Evolutionary conservation across 2,113 vertebrate genomes (phyloP).

Genomic region (Bubo blakistoni): DNA sequence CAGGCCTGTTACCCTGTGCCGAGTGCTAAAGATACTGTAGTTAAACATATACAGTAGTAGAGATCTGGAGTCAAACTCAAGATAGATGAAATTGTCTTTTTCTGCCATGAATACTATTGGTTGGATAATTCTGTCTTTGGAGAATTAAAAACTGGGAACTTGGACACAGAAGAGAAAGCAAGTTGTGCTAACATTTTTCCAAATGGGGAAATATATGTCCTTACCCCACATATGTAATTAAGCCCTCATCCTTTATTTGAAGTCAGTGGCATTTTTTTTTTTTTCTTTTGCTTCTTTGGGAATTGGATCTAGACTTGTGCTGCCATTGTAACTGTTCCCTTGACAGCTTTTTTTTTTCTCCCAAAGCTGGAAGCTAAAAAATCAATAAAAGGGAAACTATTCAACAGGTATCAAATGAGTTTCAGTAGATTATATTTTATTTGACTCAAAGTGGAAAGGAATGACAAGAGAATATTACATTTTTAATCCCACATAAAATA

Average conservation of each 20-base stretch:
- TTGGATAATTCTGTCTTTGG: not conserved
- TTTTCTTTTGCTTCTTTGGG: not conserved
- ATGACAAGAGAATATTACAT: constrained; percentile 33
- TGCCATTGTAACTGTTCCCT: not conserved
- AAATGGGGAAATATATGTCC: not conserved
- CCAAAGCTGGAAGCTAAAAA: not conserved
- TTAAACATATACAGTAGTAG: constrained; percentile 16
- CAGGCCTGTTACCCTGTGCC: not conserved
- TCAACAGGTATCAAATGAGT: constrained; percentile 29
- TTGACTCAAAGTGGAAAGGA: constrained; percentile 36
- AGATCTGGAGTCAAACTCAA: not conserved
- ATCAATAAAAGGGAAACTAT: constrained; percentile 32
- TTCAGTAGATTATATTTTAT: constrained; percentile 44
- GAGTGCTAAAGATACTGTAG: constrained; percentile 2
- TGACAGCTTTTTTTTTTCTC: not conserved
- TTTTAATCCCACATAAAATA: constrained; percentile 44
- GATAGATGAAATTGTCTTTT: not conserved
- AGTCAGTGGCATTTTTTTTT: not conserved
- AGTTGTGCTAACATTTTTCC: not conserved
- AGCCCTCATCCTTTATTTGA: not conserved
- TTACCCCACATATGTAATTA: not conserved
- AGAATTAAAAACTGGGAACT: not conserved
- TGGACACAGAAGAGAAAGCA: not conserved
- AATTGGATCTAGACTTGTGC: not conserved
- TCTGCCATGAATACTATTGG: not conserved